These are phyloP conservation scores for Hoplostethus mediterraneus DNA, from an alignment of 2,797 vertebrate species.

Conservation along the genomic window DNA sequence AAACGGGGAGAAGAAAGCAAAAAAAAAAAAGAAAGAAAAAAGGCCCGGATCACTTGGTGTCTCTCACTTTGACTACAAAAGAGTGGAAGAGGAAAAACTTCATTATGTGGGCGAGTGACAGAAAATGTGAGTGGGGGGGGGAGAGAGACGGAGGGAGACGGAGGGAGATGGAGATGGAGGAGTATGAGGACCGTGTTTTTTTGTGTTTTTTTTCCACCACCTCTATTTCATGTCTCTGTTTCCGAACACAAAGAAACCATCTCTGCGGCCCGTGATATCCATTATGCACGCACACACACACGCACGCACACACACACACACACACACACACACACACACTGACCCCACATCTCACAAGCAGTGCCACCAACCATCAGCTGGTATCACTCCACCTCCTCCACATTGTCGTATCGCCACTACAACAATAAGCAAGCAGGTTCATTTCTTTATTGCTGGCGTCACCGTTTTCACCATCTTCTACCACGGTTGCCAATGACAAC, in stretches of 20 bases:
- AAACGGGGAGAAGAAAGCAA: conserved; percentile 67
- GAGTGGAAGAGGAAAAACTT: conserved; percentile 72
- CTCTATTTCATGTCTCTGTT: conserved; percentile 64
- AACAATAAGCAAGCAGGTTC: not conserved
- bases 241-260: conserved; percentile 58
- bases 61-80: conserved; percentile 78
- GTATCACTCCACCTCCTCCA: conserved; percentile 31
- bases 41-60: conserved; percentile 73
- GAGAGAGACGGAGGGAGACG: conserved; percentile 47
- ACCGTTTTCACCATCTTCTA: no score
- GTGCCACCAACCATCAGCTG: conserved; percentile 52
- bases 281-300: conserved; percentile 31
- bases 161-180: conserved; percentile 47
- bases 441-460: no score
- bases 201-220: conserved; percentile 17
- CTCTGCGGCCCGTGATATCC: conserved; percentile 40
- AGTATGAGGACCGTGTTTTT: conserved; percentile 30
- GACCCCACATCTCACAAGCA: conserved; percentile 47
- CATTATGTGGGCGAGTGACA: conserved; percentile 76
- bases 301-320: conserved; percentile 41
- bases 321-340: conserved; percentile 34
- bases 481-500: no score
- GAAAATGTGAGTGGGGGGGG: conserved; percentile 47
- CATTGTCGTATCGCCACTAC: not conserved
- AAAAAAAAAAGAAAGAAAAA: conserved; percentile 56